Conservation (phyloP, 2,797 vertebrate genomes). For the Macropus fuliginosus region DNA sequence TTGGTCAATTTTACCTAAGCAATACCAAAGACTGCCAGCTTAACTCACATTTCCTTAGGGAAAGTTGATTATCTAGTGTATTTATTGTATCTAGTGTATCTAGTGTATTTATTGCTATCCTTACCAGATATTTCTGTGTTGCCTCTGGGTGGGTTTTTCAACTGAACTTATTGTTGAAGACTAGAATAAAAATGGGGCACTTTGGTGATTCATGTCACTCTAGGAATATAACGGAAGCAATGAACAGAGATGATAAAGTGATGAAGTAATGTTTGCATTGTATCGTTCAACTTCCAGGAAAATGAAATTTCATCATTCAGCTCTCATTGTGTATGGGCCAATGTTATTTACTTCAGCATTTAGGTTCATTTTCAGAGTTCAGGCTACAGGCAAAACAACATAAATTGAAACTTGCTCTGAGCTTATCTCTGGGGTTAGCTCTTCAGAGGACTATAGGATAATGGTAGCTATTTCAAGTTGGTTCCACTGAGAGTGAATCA, state of each 20-base stretch:
- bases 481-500: background rate
- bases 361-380: slow-evolving; percentile 3
- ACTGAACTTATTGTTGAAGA: background rate
- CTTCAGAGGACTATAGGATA: background rate
- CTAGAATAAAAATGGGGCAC: background rate
- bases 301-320: background rate
- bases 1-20: background rate
- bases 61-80: background rate
- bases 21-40: background rate
- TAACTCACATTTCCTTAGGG: background rate
- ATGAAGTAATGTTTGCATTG: background rate
- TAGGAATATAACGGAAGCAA: background rate
- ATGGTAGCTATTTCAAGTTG: background rate
- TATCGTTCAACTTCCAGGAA: background rate
- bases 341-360: slow-evolving; percentile 16
- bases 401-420: slow-evolving; percentile 34
- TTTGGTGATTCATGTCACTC: background rate
- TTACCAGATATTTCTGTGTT: background rate
- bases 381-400: slow-evolving; percentile 9
- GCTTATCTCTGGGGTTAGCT: slow-evolving; percentile 8
- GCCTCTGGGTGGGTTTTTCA: background rate
- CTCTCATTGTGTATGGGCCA: background rate
- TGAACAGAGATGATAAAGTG: background rate
- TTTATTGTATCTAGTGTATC: no score
- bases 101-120: background rate